Evolutionary conservation across 2,797 vertebrate genomes (phyloP).

Genomic region (Lutjanus argentimaculatus): DNA sequence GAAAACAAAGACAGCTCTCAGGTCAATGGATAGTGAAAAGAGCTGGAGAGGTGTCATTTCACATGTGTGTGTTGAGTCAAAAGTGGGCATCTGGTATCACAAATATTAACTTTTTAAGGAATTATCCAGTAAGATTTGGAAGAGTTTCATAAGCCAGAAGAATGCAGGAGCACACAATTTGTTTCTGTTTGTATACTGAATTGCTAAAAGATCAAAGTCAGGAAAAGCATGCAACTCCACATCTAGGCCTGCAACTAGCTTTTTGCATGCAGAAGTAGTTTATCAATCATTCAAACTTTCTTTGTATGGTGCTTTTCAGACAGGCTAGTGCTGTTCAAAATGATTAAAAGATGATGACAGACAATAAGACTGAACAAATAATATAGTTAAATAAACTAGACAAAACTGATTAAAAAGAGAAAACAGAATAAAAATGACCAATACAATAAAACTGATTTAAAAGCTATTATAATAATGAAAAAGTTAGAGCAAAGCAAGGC

Average conservation of each 20-base stretch:
- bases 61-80: background rate
- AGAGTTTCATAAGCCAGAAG: background rate
- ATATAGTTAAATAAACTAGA: no score
- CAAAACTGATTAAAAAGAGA: no score
- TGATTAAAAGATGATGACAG: no score
- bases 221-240: background rate
- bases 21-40: constrained; percentile 25
- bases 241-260: background rate
- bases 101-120: constrained; percentile 9
- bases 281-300: no score
- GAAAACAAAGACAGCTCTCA: constrained; percentile 51
- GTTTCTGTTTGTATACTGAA: no score
- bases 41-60: constrained; percentile 27
- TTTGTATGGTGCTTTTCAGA: no score
- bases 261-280: background rate
- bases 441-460: no score
- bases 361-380: no score
- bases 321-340: no score
- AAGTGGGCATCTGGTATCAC: background rate
- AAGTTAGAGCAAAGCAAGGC: no score
- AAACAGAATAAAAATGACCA: no score
- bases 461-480: no score
- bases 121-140: background rate
- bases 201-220: background rate
- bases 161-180: background rate